Conservation (phyloP, 2,888 invertebrate genomes). For the Cecidostiba fungosa region DNA sequence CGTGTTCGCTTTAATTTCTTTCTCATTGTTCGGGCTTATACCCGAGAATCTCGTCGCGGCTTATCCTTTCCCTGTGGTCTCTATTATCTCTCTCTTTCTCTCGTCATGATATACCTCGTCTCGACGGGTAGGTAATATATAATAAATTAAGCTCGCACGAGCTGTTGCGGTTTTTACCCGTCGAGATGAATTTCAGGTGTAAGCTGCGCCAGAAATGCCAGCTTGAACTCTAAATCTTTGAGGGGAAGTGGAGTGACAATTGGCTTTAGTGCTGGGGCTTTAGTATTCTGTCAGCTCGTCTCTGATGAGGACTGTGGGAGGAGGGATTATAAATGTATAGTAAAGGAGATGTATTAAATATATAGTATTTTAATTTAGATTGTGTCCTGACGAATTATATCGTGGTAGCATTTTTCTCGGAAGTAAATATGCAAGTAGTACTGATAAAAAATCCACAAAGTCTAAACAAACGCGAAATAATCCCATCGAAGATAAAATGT, state of each 20-base stretch:
- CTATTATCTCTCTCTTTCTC: no score
- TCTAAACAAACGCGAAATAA: no score
- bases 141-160: neutral
- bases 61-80: constrained; percentile 22
- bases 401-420: no score
- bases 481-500: no score
- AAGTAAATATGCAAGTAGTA: no score
- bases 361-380: no score
- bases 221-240: neutral
- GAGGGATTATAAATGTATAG: neutral
- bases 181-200: neutral
- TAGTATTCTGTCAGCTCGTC: neutral
- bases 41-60: neutral
- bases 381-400: no score
- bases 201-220: neutral
- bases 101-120: neutral
- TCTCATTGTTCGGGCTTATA: constrained; percentile 21
- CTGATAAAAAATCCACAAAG: no score
- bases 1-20: constrained; percentile 17
- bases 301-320: neutral
- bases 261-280: neutral
- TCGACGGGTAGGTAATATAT: neutral
- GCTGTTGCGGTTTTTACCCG: neutral
- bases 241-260: neutral
- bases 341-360: neutral